Percentiles rank a stretch among this genome's conserved stretches.
Conservation (phyloP, 2,113 vertebrate genomes). For the Choloepus hoffmanni region DNA sequence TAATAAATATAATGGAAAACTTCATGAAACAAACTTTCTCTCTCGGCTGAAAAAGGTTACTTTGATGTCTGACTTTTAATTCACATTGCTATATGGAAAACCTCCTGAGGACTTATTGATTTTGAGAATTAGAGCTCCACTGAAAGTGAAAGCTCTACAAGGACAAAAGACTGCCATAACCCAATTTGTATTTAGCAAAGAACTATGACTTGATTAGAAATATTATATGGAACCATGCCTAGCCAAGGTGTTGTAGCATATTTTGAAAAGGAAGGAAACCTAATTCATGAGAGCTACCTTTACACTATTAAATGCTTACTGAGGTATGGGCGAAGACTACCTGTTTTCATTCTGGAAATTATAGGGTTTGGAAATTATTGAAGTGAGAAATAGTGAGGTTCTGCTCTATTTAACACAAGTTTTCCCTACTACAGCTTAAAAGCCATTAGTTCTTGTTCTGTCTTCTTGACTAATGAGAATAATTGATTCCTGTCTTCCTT, state of each 20-base stretch:
- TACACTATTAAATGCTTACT: conserved; percentile 41
- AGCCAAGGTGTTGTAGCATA: neutral
- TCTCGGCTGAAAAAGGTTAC: conserved; percentile 29
- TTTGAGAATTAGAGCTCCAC: conserved; percentile 45
- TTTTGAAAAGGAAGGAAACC: conserved; percentile 20
- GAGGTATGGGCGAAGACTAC: conserved; percentile 37
- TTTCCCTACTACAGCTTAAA: conserved; percentile 58
- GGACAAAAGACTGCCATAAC: conserved; percentile 8
- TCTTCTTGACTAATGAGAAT: conserved; percentile 70
- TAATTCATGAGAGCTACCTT: neutral
- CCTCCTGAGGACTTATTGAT: conserved; percentile 56
- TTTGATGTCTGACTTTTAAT: conserved; percentile 69
- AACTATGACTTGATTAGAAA: conserved; percentile 30
- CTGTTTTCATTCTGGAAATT: conserved; percentile 63
- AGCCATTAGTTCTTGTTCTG: conserved; percentile 53
- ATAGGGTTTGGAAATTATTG: conserved; percentile 48
- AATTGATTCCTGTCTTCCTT: conserved; percentile 70
- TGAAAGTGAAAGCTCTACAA: conserved; percentile 23
- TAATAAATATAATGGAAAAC: conserved; percentile 40
- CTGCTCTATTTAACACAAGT: conserved; percentile 65
- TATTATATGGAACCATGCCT: neutral
- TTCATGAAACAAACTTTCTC: conserved; percentile 43
- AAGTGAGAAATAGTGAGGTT: conserved; percentile 61
- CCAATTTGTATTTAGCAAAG: conserved; percentile 39
- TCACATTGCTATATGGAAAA: conserved; percentile 41